Evolutionary conservation across 35 echinoderm and acorn worm species (phyloP), one percentile per base, ranked within the genome.

Genomic region (Nesometra sesokonis): DNA sequence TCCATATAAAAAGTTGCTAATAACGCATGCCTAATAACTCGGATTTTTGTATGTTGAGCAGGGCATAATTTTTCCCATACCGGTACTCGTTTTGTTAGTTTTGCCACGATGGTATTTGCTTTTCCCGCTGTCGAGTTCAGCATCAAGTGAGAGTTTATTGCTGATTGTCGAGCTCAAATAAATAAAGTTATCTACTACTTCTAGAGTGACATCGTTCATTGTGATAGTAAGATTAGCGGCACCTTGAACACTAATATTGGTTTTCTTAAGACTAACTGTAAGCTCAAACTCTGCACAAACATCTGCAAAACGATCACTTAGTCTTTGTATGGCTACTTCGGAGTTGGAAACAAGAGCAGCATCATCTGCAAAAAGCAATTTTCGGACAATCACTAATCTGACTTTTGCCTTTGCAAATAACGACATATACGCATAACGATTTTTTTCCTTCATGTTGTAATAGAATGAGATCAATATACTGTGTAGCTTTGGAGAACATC

Each of bases 101-200:
- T 80, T 0, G 23, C 35, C 77, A 80, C 81, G 35, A 80, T 81
- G 17, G 86, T 43, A 29, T 78, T 77, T n/a, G 57, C 79, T 78
- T 78, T 86, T 0, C 84, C 87, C 30, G 86, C 90, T 3, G 78
- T 43, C 34, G 17, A 36, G 78, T 90, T 46, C 23, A 90, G 29
- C 77, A 90, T 83, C 32, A 47, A n/a, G n/a, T n/a, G n/a, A n/a
- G n/a, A n/a, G n/a, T n/a, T n/a, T n/a, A n/a, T 77, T 37, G 89
- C 91, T 4, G 80, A 30, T 91, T 23, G n/a, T n/a, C n/a, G n/a
- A n/a, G n/a, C n/a, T n/a, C n/a, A n/a, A n/a, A n/a, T n/a, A n/a
- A n/a, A n/a, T n/a, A n/a, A n/a, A n/a, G n/a, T n/a, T n/a, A 31
- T 80, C 27, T 0, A 81, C 39, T 0, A 80, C 84, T 7, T 80